Evolutionary conservation across 1,140 invertebrate species (phyloP), one percentile per base, ranked within the genome.

Genomic region (Mactra quadrangularis): DNA sequence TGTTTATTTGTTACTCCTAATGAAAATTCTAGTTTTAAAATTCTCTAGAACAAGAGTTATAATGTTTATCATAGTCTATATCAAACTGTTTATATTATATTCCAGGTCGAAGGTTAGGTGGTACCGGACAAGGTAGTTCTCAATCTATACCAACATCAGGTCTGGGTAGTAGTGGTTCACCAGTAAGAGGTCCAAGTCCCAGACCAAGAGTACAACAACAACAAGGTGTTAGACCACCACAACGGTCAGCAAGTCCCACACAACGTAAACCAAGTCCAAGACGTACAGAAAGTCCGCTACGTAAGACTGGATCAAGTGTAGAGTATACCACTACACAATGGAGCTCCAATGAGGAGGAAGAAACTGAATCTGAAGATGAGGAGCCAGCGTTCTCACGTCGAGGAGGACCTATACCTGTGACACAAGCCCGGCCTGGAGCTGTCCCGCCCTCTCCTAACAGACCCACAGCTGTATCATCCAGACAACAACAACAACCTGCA

Each of bases 271-370:
- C 17, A 13, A 76, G 64, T 41, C 55, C 76, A 1, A 33, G 68
- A 22, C 3, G 76, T 27, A 15, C 76, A 52, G 68, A 74, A 35
- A 84, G 83, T 77, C 74, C 71, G 29, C 22, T 82, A 33, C 41
- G 47, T 3, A 70, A 82, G 47, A 82, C 70, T 22, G 86, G 88
- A 15, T 90, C 90, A 13, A 91, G 89, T 68, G 85, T 87, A 29
- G 90, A 91, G n/a, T 91, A 87, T 84, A 90, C 90, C 3, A 91
- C 89, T 64, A 91, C 90, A 31, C 86, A 89, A 78, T 91, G 87
- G 88, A 88, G 88, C 35, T 87, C 86, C 0, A 89, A 88, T 27
- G 89, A 90, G 0, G 85, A 87, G 3, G 83, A 83, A 22, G 83
- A 83, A 22, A 85, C 64, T 0, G 84, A 84, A 50, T 82, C 87